phyloP scores from a whole-genome alignment of 1,140 invertebrate genomes.

The Leptonema lineaticorne region DNA sequence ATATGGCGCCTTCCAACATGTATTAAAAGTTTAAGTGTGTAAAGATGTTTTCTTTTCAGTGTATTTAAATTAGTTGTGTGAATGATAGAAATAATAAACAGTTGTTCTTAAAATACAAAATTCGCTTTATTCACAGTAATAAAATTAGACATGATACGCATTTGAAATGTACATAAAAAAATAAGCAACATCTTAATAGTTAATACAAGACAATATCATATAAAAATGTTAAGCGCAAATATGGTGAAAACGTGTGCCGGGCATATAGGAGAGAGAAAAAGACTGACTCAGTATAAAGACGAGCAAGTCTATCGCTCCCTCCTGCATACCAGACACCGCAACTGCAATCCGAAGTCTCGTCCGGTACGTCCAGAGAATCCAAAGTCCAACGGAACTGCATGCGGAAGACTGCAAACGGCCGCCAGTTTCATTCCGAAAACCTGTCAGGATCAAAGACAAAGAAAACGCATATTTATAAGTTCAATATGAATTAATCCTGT shows the following conservation, averaged over 20 bases:
- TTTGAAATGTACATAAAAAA: too few relatives aligned
- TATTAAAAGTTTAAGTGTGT: too few relatives aligned
- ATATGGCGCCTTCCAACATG: background rate
- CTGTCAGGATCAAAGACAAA: background rate
- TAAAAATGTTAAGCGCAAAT: background rate
- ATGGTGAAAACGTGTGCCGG: slow-evolving; percentile 1
- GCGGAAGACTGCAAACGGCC: background rate
- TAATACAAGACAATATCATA: too few relatives aligned
- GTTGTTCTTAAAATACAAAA: background rate
- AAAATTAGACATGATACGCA: background rate
- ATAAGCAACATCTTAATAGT: too few relatives aligned
- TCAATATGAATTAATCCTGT: background rate
- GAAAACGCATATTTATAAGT: background rate
- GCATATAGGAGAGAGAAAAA: slow-evolving; percentile 31
- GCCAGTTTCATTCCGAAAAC: background rate
- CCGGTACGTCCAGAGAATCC: too few relatives aligned
- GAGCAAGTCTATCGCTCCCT: slow-evolving; percentile 23
- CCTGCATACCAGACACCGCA: slow-evolving; percentile 24
- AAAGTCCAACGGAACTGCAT: too few relatives aligned
- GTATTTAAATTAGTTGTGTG: too few relatives aligned
- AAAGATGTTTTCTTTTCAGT: too few relatives aligned
- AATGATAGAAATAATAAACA: background rate
- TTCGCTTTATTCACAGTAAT: slow-evolving; percentile 16
- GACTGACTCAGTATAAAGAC: slow-evolving; percentile 22
- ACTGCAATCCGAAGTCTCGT: background rate